phyloP scores from a whole-genome alignment of 2,888 invertebrate genomes.

The Dasysyrphus tricinctus region DNA sequence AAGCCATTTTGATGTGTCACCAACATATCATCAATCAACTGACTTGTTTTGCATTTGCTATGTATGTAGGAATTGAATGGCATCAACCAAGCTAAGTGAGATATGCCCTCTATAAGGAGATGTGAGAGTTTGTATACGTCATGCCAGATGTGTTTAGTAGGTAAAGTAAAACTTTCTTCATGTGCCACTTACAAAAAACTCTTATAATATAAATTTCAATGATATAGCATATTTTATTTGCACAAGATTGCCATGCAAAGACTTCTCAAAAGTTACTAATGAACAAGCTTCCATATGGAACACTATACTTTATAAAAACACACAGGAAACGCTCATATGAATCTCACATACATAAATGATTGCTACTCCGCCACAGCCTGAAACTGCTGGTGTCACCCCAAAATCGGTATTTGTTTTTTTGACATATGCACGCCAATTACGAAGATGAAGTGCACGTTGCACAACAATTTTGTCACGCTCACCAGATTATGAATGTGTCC shows the following conservation, averaged over 20 bases:
- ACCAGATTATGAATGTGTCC: constrained; percentile 64
- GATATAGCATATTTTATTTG: constrained; percentile 47
- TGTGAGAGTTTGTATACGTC: constrained; percentile 14
- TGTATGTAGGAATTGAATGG: constrained; percentile 44
- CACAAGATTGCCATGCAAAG: constrained; percentile 22
- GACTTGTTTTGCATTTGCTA: constrained; percentile 47
- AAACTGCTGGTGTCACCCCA: constrained; percentile 26
- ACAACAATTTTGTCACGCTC: constrained; percentile 64
- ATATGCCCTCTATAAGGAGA: constrained; percentile 3
- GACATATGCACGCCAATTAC: constrained; percentile 69
- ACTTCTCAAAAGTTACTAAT: constrained; percentile 51
- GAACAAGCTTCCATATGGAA: constrained; percentile 35
- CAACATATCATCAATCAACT: constrained; percentile 53
- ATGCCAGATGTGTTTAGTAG: constrained; percentile 13
- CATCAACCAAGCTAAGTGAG: constrained; percentile 59
- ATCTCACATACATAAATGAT: constrained; percentile 61
- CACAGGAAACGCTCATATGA: constrained; percentile 50
- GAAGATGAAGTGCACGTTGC: constrained; percentile 67
- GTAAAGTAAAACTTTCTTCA: constrained; percentile 13
- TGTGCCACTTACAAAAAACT: constrained; percentile 3
- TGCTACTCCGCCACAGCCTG: constrained; percentile 14
- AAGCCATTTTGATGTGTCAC: constrained; percentile 50
- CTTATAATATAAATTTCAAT: constrained; percentile 36
- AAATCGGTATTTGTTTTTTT: constrained; percentile 44
- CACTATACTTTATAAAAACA: constrained; percentile 23